phyloP scores from a whole-genome alignment of 2,888 invertebrate genomes.

The Drosophila pegasa region DNA sequence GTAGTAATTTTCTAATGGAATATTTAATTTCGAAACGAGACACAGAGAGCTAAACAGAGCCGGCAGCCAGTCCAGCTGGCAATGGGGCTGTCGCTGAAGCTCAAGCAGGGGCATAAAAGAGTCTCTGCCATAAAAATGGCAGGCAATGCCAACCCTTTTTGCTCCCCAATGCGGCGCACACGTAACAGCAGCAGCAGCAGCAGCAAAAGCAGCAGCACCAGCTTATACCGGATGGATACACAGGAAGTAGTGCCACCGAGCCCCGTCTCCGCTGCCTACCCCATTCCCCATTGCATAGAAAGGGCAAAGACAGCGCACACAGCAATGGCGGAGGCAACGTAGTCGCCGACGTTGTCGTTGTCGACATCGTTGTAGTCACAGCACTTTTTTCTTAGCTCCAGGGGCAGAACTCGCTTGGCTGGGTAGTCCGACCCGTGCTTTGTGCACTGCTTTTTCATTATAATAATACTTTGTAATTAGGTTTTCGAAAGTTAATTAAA shows the following conservation, averaged over 20 bases:
- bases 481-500: constrained; percentile 85
- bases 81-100: constrained; percentile 6
- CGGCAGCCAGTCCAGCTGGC: constrained; percentile 36
- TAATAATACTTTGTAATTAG: constrained; percentile 85
- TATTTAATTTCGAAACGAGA: constrained; percentile 81
- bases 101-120: constrained; percentile 47
- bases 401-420: constrained; percentile 60
- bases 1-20: constrained; percentile 83
- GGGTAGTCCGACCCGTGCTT: constrained; percentile 47
- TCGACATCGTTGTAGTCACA: constrained; percentile 52
- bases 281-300: constrained; percentile 21
- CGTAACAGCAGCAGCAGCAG: constrained; percentile 26
- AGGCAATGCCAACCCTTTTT: constrained; percentile 69
- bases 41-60: constrained; percentile 49
- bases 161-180: constrained; percentile 31
- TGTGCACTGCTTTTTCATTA: constrained; percentile 83
- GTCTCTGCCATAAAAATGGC: constrained; percentile 64
- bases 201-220: constrained; percentile 27
- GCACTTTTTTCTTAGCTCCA: constrained; percentile 68
- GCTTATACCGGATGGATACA: constrained; percentile 79
- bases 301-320: constrained; percentile 67
- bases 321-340: constrained; percentile 60
- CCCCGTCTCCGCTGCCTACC: constrained; percentile 26
- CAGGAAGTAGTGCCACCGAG: constrained; percentile 68
- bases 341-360: constrained; percentile 25